Percentiles rank a stretch among this genome's conserved stretches.
These are phyloP conservation scores for Garrulus glandarius DNA, from an alignment of 2,797 vertebrate species.

Conservation along the genomic window DNA sequence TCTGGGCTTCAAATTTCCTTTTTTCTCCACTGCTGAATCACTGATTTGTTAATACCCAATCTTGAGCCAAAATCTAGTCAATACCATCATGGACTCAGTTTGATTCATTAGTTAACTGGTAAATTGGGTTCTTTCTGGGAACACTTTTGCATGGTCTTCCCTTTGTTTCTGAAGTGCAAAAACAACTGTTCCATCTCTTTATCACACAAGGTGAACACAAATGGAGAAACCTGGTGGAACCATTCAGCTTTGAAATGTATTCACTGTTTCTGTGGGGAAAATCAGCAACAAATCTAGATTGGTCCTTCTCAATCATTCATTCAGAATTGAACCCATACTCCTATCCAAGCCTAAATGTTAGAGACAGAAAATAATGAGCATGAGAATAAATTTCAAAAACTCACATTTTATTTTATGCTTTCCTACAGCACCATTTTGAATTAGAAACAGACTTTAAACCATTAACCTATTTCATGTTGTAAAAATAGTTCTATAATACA, in stretches of 20 bases:
- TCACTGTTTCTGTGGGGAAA: neutral
- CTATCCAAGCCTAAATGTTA: neutral
- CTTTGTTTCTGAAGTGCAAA: neutral
- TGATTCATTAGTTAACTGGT: neutral
- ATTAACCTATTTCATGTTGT: conserved; percentile 47
- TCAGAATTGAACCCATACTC: neutral
- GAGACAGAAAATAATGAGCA: neutral
- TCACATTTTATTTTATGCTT: neutral
- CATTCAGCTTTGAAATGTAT: neutral
- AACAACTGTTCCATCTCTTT: neutral
- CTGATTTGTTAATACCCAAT: neutral
- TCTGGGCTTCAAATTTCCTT: neutral
- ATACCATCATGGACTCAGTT: neutral
- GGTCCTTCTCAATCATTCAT: neutral
- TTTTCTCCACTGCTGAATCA: neutral
- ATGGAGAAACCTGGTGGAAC: neutral
- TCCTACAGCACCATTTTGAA: neutral
- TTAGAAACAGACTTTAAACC: conserved; percentile 16
- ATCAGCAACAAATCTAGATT: neutral
- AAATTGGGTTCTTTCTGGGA: neutral
- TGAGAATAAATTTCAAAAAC: neutral
- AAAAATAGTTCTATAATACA: conserved; percentile 12
- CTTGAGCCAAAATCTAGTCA: neutral
- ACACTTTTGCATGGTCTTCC: neutral
- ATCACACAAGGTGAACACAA: neutral